Conservation (phyloP, 2,888 invertebrate species). For the Orthonevra nobilis region DNA sequence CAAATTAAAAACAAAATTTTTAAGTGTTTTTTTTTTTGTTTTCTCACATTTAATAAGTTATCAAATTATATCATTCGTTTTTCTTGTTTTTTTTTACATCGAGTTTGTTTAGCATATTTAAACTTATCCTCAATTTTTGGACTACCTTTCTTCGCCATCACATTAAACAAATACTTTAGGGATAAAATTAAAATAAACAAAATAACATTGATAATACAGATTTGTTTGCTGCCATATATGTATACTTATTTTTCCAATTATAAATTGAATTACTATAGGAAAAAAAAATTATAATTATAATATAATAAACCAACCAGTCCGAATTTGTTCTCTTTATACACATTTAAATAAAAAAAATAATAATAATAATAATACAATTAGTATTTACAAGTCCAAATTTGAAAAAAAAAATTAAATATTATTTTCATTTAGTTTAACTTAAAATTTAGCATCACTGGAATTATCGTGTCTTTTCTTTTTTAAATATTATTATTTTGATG, state of each 20-base stretch:
- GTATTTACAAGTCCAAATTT: conserved; percentile 68
- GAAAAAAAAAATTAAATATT: too few species aligned
- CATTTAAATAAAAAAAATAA: conserved; percentile 34
- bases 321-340: conserved; percentile 35
- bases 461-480: conserved; percentile 68
- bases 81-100: conserved; percentile 53
- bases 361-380: conserved; percentile 45
- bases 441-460: conserved; percentile 72
- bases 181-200: conserved; percentile 33
- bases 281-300: conserved; percentile 13
- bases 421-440: conserved; percentile 58
- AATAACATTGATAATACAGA: conserved; percentile 58
- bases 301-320: conserved; percentile 41
- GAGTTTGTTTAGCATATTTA: conserved; percentile 48
- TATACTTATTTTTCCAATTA: conserved; percentile 4
- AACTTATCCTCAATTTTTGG: conserved; percentile 48
- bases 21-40: conserved; percentile 38
- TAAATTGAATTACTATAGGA: neutral
- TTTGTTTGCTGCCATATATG: too few species aligned
- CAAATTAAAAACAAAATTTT: conserved; percentile 59
- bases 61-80: conserved; percentile 38
- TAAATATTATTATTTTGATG: conserved; percentile 25
- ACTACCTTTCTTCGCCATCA: conserved; percentile 65
- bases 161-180: conserved; percentile 55
- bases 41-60: conserved; percentile 68